These are phyloP conservation scores for Myanophis thanlyinensis DNA, from an alignment of 2,113 vertebrate genomes.

Conservation along the genomic window DNA sequence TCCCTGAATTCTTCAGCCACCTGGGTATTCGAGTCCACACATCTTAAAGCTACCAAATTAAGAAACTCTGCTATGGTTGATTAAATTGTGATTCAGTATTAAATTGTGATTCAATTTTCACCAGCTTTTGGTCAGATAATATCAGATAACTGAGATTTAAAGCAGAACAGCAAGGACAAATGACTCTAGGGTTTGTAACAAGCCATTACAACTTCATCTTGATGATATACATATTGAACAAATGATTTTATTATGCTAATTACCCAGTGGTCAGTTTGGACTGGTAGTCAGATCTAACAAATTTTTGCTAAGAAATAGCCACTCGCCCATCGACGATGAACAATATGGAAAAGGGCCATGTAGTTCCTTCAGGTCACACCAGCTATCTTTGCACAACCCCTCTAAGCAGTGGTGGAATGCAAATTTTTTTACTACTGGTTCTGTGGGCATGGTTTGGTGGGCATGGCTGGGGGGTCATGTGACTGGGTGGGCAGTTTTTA, in stretches of 20 bases:
- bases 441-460: no score
- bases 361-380: background rate
- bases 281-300: background rate
- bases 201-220: background rate
- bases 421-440: no score
- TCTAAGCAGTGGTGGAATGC: no score
- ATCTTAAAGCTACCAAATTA: background rate
- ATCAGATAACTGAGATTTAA: background rate
- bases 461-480: no score
- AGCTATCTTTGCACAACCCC: background rate
- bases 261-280: background rate
- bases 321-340: background rate
- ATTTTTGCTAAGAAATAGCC: background rate
- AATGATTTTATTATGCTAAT: background rate
- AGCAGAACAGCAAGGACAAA: background rate
- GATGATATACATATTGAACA: background rate
- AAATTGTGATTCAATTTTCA: background rate
- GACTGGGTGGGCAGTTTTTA: no score
- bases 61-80: background rate
- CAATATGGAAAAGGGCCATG: background rate
- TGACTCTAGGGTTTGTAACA: background rate
- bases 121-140: background rate
- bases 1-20: background rate
- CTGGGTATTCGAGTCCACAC: background rate
- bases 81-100: background rate